Conservation (phyloP, 2,113 vertebrate species). For the Balaeniceps rex region DNA sequence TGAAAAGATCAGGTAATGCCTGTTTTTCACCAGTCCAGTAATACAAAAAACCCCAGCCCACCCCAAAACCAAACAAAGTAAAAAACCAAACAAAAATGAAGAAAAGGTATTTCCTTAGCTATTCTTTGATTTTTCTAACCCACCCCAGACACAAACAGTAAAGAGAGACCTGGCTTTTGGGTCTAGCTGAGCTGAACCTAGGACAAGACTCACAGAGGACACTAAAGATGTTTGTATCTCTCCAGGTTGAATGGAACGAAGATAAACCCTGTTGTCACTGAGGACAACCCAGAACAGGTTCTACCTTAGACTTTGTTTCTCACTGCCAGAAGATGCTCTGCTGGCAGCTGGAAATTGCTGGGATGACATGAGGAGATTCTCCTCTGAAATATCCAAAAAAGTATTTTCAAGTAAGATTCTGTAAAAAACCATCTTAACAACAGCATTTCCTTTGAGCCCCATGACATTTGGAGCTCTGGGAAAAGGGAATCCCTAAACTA, state of each 20-base stretch:
- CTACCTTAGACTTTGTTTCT: not conserved
- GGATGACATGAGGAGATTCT: not conserved
- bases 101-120: not conserved
- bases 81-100: not conserved
- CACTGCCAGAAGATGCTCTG: not conserved
- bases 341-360: not conserved
- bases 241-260: not conserved
- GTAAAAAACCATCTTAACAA: not conserved
- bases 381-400: not conserved
- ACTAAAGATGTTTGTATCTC: not conserved
- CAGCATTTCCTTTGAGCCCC: not conserved
- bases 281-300: not conserved
- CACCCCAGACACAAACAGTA: not conserved
- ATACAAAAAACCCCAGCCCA: not conserved
- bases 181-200: not conserved
- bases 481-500: not conserved
- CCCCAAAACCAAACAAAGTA: not conserved
- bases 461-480: not conserved
- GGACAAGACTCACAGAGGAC: not conserved
- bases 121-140: not conserved
- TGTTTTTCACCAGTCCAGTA: not conserved
- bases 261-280: not conserved
- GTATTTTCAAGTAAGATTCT: not conserved
- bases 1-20: not conserved
- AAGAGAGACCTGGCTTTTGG: not conserved